Evolutionary conservation across 2,113 vertebrate genomes (phyloP).

Genomic region (Polypterus bichir): DNA sequence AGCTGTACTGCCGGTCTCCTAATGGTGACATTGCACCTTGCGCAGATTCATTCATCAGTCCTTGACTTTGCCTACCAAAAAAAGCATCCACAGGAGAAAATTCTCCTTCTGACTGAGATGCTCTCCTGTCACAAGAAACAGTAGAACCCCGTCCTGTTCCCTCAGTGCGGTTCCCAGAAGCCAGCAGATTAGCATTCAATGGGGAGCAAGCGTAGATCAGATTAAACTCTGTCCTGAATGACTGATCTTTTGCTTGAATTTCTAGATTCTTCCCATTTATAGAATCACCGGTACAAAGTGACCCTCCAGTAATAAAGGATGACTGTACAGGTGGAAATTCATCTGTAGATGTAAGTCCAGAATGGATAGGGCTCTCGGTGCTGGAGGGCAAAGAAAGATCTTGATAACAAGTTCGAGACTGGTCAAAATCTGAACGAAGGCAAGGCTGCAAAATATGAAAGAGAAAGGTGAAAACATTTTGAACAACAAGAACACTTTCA

Average conservation of each 20-base stretch:
- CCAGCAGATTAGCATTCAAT: constrained; percentile 77
- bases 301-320: constrained; percentile 28
- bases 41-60: constrained; percentile 59
- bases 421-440: constrained; percentile 67
- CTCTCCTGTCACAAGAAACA: constrained; percentile 58
- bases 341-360: constrained; percentile 50
- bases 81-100: constrained; percentile 79
- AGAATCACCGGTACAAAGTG: constrained; percentile 41
- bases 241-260: constrained; percentile 69
- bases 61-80: constrained; percentile 63
- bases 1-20: constrained; percentile 59
- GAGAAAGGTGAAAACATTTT: neutral
- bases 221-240: constrained; percentile 97
- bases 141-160: constrained; percentile 52
- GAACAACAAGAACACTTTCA: too few species aligned
- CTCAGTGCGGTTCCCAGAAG: constrained; percentile 39
- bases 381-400: constrained; percentile 64
- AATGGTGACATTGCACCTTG: constrained; percentile 72
- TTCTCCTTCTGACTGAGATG: constrained; percentile 65
- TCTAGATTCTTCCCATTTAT: constrained; percentile 52
- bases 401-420: constrained; percentile 53
- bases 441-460: constrained; percentile 53
- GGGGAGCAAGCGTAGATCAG: constrained; percentile 98
- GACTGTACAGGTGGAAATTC: constrained; percentile 43
- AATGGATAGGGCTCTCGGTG: constrained; percentile 57